phyloP scores from a whole-genome alignment of 2,888 invertebrate species.

The Diarsia mendica region DNA sequence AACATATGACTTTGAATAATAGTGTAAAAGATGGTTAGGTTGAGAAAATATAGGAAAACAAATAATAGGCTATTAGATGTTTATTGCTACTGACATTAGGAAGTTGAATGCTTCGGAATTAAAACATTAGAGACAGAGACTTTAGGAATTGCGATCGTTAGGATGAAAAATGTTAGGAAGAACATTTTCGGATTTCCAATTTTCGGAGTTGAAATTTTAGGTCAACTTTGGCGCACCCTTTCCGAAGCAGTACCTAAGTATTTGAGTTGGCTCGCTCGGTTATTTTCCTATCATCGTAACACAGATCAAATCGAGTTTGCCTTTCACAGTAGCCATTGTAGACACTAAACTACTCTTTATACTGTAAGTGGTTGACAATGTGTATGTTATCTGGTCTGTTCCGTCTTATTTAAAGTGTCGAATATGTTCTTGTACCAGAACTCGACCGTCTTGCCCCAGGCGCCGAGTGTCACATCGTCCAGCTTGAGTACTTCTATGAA shows the following conservation, averaged over 20 bases:
- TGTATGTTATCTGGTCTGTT: slow-evolving; percentile 71
- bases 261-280: slow-evolving; percentile 22
- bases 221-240: too few relatives aligned
- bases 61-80: too few relatives aligned
- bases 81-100: too few relatives aligned
- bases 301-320: slow-evolving; percentile 58
- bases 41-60: too few relatives aligned
- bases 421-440: slow-evolving; percentile 88
- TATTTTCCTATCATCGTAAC: slow-evolving; percentile 46
- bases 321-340: slow-evolving; percentile 59
- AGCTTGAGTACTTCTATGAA: slow-evolving; percentile 85
- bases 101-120: too few relatives aligned
- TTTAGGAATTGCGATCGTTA: too few relatives aligned
- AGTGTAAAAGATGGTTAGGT: too few relatives aligned
- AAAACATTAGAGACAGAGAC: too few relatives aligned
- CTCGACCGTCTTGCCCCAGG: slow-evolving; percentile 86
- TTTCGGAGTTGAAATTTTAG: too few relatives aligned
- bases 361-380: slow-evolving; percentile 58
- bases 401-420: slow-evolving; percentile 72
- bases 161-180: too few relatives aligned
- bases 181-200: too few relatives aligned
- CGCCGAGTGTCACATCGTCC: slow-evolving; percentile 79
- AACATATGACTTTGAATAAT: too few relatives aligned
- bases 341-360: slow-evolving; percentile 61
- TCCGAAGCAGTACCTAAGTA: neutral